phyloP scores from a whole-genome alignment of 2,797 vertebrate species.

The Halcyon badia region DNA sequence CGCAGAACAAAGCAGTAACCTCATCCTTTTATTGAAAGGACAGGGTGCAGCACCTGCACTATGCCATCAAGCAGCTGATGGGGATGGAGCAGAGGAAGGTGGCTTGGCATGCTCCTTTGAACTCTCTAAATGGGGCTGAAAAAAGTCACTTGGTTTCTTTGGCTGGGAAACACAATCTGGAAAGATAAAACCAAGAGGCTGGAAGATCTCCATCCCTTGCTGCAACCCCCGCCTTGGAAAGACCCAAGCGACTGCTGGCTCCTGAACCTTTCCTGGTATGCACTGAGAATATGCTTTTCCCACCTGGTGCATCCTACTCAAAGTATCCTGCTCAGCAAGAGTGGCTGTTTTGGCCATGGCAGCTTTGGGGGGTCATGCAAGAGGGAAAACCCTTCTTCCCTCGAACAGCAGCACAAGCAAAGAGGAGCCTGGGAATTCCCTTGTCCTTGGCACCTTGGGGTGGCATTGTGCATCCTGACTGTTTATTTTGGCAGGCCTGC shows the following conservation, averaged over 20 bases:
- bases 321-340: fast-evolving
- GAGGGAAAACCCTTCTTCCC: neutral
- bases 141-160: neutral
- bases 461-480: neutral
- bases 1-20: neutral
- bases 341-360: no score
- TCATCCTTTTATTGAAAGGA: neutral
- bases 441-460: neutral
- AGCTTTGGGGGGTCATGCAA: fast-evolving
- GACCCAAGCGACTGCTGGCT: fast-evolving
- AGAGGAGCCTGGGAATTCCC: neutral
- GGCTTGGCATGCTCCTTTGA: fast-evolving
- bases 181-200: neutral
- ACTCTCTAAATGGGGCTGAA: neutral
- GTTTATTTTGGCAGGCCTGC: neutral
- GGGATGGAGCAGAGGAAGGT: neutral
- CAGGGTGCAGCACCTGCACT: neutral
- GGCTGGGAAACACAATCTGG: neutral
- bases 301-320: neutral
- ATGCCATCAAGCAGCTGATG: fast-evolving
- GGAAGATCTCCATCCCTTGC: neutral
- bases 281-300: fast-evolving
- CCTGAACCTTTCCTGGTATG: neutral
- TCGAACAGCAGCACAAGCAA: neutral
- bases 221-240: neutral